These are phyloP conservation scores for Limnephilus marmoratus DNA, from an alignment of 2,888 invertebrate genomes.

Conservation along the genomic window DNA sequence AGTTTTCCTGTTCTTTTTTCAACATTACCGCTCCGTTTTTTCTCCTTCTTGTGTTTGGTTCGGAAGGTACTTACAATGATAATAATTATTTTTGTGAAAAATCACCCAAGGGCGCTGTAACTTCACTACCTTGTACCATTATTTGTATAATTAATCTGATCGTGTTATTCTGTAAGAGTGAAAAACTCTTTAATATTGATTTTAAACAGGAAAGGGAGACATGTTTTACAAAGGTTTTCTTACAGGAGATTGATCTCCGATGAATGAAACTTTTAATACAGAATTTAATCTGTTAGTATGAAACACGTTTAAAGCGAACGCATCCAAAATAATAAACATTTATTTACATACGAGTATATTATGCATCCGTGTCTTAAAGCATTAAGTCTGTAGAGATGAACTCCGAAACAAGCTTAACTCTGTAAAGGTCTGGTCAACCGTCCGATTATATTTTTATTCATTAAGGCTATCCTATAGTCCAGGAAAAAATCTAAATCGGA, in stretches of 20 bases:
- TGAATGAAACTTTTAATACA: neutral
- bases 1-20: conserved; percentile 61
- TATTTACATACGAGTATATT: neutral
- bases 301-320: neutral
- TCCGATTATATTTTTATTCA: neutral
- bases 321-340: conserved; percentile 16
- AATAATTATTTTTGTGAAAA: neutral
- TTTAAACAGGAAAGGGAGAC: too few species aligned
- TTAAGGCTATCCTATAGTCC: too few species aligned
- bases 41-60: conserved; percentile 48
- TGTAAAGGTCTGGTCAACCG: conserved; percentile 17
- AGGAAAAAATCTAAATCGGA: too few species aligned
- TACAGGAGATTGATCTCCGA: too few species aligned
- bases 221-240: too few species aligned
- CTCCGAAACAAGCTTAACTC: conserved; percentile 10
- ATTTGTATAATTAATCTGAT: too few species aligned
- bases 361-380: neutral
- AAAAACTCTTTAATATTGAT: too few species aligned
- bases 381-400: neutral
- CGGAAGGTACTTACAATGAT: neutral
- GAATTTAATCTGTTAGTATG: neutral
- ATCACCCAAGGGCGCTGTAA: too few species aligned
- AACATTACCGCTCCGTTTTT: conserved; percentile 60
- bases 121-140: too few species aligned
- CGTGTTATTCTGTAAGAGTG: too few species aligned